Evolutionary conservation across 2,113 vertebrate genomes (phyloP), one percentile per base, ranked within the genome.

Genomic region (Lamprotornis superbus): DNA sequence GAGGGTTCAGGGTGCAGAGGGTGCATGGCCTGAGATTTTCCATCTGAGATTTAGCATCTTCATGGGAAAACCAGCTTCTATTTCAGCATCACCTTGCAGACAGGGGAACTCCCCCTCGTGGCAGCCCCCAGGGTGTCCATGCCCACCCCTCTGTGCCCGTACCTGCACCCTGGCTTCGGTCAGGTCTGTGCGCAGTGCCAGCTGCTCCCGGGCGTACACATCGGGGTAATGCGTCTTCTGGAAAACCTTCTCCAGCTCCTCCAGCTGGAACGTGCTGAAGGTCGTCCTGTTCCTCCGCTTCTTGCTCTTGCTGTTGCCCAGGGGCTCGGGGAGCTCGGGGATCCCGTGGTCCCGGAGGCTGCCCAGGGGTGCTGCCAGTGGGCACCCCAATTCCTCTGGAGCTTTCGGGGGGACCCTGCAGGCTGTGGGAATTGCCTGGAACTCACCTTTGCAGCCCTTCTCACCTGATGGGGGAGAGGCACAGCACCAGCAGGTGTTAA

Each of bases 171-270:
- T 97, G 69, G 99, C 99, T 83, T 99, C 99, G 0, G 99, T 99
- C 57, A 99, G 98, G 81, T 99, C 99, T 0, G 99, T 99, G 89
- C 98, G 94, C 49, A 99, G 96, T 2, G 99, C 99, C 97, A 99
- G 97, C 98, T 99, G 99, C 95, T 99, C 99, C 2, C 99, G 98
- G 35, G 99, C 98, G 1, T 99, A 99, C 15, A 99, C 98, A 0
- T 99, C 99, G 0, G 99, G 99, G 61, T 99, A 99, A 86, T 99
- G 99, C 0, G 99, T 99, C 97, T 98, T 99, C 98, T 99, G 99
- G 96, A 99, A 99, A 40, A 99, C 99, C 65, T 99, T 99, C 97
- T 99, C 99, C 95, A 99, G 97, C 96, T 99, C 99, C 95, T 99
- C 99, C 94, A 99, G 98, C 97, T 99, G 99, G 97, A 98, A 99